Evolutionary conservation across 2,797 vertebrate genomes (phyloP), one percentile per base, ranked within the genome.

Genomic region (Heterohyrax brucei): DNA sequence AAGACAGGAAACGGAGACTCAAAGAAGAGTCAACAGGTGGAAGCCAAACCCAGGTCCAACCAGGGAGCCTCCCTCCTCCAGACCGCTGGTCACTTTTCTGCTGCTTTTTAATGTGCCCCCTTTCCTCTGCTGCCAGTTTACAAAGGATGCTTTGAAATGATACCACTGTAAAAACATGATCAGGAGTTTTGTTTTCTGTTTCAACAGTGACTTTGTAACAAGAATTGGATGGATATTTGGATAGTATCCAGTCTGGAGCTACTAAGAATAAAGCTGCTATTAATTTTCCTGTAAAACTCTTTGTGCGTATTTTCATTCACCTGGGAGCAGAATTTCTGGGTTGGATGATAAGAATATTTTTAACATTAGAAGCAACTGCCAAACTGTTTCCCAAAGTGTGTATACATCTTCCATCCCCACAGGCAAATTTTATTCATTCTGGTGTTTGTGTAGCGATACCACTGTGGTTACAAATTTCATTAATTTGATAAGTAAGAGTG

Each of bases 301-400:
- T 78, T 90, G 50, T 92, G 56, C 28, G 44, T 44, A 90, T 92
- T 96, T 97, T 96, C 44, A 77, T 83, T 93, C 73, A 95, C 62
- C 81, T 95, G n/a, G 62, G 53, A 89, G 72, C 46, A 9, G 61
- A 83, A 89, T 72, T 81, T 85, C 30, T 14, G 30, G 56, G 10
- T 62, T n/a, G 24, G 77, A 86, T 21, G 26, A 33, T 78, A 88
- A 77, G 24, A 76, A 1, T 70, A 77, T 72, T 80, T 91, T 90
- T 83, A 93, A 95, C 56, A 83, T 48, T 28, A 89, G 72, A 48
- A 87, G 83, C 87, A 93, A 56, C 39, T 89, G 62, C 39, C 87
- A 90, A 90, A 86, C 8, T 33, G 18, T 61, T 92, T 88, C 30
- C 7, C 73, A 86, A 78, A 76, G 81, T 88, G 83, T 78, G 24